A percentile compares a stretch with the other conserved stretches of the same genome.
Conservation (phyloP, 64 coral and sea anemone genomes). For the Astreopora myriophthalma region DNA sequence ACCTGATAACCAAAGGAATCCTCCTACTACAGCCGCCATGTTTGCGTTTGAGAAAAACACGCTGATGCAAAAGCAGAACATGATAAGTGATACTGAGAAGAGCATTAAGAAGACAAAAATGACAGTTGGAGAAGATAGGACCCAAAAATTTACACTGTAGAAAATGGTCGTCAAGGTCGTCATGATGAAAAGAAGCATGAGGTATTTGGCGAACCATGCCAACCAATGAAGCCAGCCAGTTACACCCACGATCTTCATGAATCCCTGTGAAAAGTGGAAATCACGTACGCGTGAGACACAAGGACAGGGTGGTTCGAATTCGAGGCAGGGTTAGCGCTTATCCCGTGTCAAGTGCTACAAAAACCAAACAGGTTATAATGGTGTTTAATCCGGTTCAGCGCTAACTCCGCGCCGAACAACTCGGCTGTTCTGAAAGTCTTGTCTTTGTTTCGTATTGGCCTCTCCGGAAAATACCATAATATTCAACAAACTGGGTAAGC, state of each 20-base stretch:
- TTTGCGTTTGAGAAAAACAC: constrained; percentile 98
- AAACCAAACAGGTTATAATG: too few species aligned
- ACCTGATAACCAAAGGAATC: constrained; percentile 82
- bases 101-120: constrained; percentile 90
- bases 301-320: too few species aligned
- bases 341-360: too few species aligned
- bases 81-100: constrained; percentile 78
- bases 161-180: constrained; percentile 72
- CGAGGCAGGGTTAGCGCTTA: too few species aligned
- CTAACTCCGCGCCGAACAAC: too few species aligned
- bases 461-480: too few species aligned
- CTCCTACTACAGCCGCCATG: constrained; percentile 80
- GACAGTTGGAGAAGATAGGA: constrained; percentile 68
- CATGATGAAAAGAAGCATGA: constrained; percentile 70
- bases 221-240: constrained; percentile 90
- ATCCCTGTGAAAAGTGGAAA: constrained; percentile 63
- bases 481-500: too few species aligned
- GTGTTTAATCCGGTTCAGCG: too few species aligned
- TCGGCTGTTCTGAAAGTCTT: too few species aligned
- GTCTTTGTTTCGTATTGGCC: too few species aligned
- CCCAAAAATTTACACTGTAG: constrained; percentile 77
- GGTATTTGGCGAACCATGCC: constrained; percentile 84
- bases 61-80: constrained; percentile 96
- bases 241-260: constrained; percentile 96
- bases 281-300: neutral